Evolutionary conservation across 2,113 vertebrate species (phyloP), one percentile per base, ranked within the genome.

Genomic region (Talpa occidentalis): DNA sequence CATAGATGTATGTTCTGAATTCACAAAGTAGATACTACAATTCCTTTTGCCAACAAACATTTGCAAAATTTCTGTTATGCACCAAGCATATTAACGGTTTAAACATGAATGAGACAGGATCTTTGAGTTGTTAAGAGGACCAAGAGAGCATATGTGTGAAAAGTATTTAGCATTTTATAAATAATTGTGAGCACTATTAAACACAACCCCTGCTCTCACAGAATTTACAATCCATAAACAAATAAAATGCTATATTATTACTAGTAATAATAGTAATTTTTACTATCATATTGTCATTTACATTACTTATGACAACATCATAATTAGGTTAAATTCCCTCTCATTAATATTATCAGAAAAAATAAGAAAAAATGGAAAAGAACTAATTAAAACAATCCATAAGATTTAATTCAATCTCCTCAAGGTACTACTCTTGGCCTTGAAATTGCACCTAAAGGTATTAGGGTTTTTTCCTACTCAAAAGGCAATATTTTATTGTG

Each of bases 181-280:
- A 89, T 64, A 28, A 6, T 81, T 72, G 49, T 69, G 67, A 64
- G 3, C 6, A 66, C 3, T 60, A 30, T n/a, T 76, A 78, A 79
- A 83, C 10, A 64, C 2, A 81, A 6, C 15, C 3, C 9, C 32
- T 79, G 6, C 1, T 2, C 6, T 78, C 44, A 87, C 0, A 54
- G n/a, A 90, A 84, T 81, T 64, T 78, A 85, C 44, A 69, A 62
- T 14, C 54, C 30, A 16, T 66, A 64, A 90, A 70, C 37, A 94
- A 90, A 74, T 86, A 44, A 90, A 87, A 92, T 15, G 4, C 0
- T 26, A 28, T 26, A 21, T 15, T 83, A 88, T 40, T 49, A 73
- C 8, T 64, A 77, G 5, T 30, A 79, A 77, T 49, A 73, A 5
- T 64, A 77, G 5, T 30, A 79, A 77, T 69, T 74, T 22, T 70